phyloP scores from a whole-genome alignment of 2,113 vertebrate genomes.

The Cryptoleucopteryx plumbea region DNA sequence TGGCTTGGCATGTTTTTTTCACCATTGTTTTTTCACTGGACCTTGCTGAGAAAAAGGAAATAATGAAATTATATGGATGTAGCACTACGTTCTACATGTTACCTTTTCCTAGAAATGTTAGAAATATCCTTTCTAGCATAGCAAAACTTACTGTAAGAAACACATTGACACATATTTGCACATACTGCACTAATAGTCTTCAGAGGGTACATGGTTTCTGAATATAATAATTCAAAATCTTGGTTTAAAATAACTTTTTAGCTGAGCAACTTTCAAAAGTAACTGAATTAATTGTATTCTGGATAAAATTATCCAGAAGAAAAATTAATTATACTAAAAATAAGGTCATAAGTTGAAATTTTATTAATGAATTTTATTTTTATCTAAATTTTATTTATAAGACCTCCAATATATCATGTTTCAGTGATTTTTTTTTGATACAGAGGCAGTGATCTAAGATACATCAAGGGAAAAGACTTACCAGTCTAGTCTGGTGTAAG shows the following conservation, averaged over 20 bases:
- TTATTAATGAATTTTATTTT: background rate
- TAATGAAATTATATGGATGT: background rate
- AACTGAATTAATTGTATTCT: background rate
- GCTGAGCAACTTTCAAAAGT: background rate
- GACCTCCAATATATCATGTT: background rate
- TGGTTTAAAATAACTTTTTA: background rate
- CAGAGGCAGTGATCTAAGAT: background rate
- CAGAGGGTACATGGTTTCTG: background rate
- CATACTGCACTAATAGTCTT: background rate
- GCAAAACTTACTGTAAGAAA: background rate
- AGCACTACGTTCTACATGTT: background rate
- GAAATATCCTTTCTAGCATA: background rate
- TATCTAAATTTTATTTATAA: background rate
- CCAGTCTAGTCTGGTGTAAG: background rate
- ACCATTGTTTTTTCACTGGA: background rate
- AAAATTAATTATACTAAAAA: background rate
- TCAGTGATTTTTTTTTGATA: background rate
- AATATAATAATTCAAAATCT: background rate
- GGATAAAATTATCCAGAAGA: background rate
- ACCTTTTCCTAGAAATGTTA: background rate
- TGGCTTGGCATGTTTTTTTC: fast-evolving
- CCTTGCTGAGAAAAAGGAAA: background rate
- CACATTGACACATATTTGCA: background rate
- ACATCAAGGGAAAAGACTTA: background rate
- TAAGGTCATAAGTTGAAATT: background rate